Base-by-base conservation (phyloP, 2,113 vertebrate species). In the Jaculus jaculus region DNA sequence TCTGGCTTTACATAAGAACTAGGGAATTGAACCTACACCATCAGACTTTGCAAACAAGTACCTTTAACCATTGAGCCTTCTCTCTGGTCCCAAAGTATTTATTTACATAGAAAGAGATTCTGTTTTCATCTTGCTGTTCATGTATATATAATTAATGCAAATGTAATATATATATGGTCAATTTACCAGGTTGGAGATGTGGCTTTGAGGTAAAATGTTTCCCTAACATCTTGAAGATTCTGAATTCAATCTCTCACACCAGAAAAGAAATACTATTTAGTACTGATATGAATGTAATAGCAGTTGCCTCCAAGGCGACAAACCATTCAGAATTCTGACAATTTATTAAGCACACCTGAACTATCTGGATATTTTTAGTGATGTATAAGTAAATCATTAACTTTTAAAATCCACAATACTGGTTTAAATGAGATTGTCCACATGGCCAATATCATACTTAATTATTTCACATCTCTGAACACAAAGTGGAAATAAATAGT, bases 371-470 rank as follows among this genome's bases (percentile, higher is more conserved):
- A 84, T 47, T 51, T 89, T 85, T 61, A 77, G 47, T 75, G 26
- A 72, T 24, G 15, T 5, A 63, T 21, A 94, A 74, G 34, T 73
- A 68, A 17, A 34, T 23, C 37, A 69, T 82, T 80, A 75, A 10
- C 66, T 84, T 79, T 88, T 24, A 91, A 84, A 72, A 34, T 89
- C 7, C 65, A 58, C 32, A 94, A 91, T 86, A 54, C 3, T 80
- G 23, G 24, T 80, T 84, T 88, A 71, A 85, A 5, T 84, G 2
- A 30, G 3, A 30, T 65, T 7, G 23, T 28, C 20, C 84, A 78
- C 21, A 15, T 61, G 18, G 0, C 51, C 28, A 39, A 75, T 26
- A 47, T 34, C 28, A 90, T 69, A 65, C 42, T 26, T 2, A 61
- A 79, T 60, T 94, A 42, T 24, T 66, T 10, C 80, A 2, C 75